Percentiles rank a stretch among this genome's conserved stretches.
These are phyloP conservation scores for Leptinotarsa undecemlineata DNA, from an alignment of 1,140 invertebrate species.

Conservation along the genomic window DNA sequence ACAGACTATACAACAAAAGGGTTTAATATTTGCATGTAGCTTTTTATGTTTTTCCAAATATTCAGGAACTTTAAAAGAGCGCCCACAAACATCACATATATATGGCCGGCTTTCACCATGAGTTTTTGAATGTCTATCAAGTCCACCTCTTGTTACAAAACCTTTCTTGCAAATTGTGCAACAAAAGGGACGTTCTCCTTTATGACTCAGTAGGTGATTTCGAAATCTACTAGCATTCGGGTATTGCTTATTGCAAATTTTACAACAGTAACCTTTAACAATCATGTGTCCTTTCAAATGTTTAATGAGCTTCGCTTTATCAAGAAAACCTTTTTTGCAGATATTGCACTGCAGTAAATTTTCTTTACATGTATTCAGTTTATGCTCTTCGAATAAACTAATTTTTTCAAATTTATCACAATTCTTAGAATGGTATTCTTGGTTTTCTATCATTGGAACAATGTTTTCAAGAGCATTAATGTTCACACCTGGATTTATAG, in stretches of 20 bases:
- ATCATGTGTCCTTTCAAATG: conserved; percentile 32
- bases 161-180: conserved; percentile 36
- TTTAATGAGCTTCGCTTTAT: conserved; percentile 1
- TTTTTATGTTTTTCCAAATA: conserved; percentile 34
- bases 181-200: conserved; percentile 29
- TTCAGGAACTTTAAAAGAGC: conserved; percentile 26
- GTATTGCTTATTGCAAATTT: background rate
- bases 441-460: conserved; percentile 7
- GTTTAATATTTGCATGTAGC: conserved; percentile 54
- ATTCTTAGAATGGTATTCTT: conserved; percentile 19
- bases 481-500: conserved; percentile 30
- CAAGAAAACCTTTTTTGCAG: conserved; percentile 18
- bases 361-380: background rate
- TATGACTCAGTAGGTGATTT: background rate
- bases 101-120: conserved; percentile 38
- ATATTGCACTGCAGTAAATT: conserved; percentile 1
- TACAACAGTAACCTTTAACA: background rate
- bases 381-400: background rate
- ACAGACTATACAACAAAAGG: conserved; percentile 49
- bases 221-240: background rate
- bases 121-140: conserved; percentile 35
- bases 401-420: background rate
- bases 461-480: background rate
- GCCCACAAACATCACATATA: conserved; percentile 36
- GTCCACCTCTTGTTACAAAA: conserved; percentile 40